Conservation (phyloP, 2,113 vertebrate species). For the Tychaedon coryphoeus region DNA sequence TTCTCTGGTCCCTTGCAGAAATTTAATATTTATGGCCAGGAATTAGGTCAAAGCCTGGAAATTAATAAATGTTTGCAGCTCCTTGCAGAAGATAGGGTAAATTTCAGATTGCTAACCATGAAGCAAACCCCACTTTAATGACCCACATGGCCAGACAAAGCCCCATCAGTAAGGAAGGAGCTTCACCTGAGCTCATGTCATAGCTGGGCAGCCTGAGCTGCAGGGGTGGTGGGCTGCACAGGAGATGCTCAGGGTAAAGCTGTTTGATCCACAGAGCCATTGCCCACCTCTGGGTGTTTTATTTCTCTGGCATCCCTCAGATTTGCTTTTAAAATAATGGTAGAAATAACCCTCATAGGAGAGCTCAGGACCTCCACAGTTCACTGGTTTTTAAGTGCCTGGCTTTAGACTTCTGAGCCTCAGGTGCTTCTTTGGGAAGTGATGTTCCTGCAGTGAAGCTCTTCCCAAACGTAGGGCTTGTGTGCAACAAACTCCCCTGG, state of each 20-base stretch:
- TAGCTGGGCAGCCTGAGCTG: not conserved
- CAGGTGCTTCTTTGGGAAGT: not conserved
- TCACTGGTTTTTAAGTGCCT: not conserved
- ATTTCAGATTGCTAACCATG: not conserved
- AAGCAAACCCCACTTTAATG: not conserved
- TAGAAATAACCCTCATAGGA: not conserved
- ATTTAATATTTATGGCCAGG: slow-evolving; percentile 26
- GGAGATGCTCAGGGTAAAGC: not conserved
- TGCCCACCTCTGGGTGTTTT: not conserved
- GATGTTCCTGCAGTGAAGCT: not conserved
- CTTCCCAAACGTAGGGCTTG: not conserved
- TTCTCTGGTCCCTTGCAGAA: not conserved
- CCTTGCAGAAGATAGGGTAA: not conserved
- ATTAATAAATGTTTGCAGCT: not conserved
- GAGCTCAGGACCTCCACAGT: not conserved
- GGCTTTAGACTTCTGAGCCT: not conserved
- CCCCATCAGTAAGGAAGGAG: not conserved
- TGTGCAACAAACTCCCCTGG: not conserved
- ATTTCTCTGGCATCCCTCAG: not conserved
- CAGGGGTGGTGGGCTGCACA: not conserved
- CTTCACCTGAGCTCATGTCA: fast-evolving
- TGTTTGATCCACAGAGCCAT: fast-evolving
- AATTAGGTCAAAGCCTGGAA: slow-evolving; percentile 17
- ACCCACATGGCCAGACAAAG: not conserved
- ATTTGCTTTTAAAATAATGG: not conserved